Base-by-base conservation (phyloP, 2,797 vertebrate species). In the Philypnodon macrostomus region DNA sequence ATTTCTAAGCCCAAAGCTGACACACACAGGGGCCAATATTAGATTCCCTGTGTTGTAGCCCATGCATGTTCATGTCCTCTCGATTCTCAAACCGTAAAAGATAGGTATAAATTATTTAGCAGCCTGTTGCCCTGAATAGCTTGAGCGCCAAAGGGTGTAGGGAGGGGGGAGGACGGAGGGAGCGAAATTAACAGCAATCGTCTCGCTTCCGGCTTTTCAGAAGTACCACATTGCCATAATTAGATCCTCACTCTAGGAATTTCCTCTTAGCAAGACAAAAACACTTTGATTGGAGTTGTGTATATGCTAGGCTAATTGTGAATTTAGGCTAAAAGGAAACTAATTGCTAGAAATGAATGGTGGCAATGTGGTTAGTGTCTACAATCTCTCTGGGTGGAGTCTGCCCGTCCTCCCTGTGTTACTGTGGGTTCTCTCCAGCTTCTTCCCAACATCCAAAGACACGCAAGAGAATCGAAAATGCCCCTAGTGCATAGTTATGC, bases 71-170 rank as follows among this genome's bases (percentile, higher is more conserved):
- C 36, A 65, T 73, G 77, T 77, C 77, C 61, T 68, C 63, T 60
- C 13, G 52, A 77, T 77, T 84, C 75, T 77, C 59, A 70, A 58
- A 59, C 73, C 47, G 50, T 75, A 86, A 85, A 70, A 42, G 83
- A 85, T 65, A 75, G 53, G 72, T 77, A 81, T 87, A 79, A 87
- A 87, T 88, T 81, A 88, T 88, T 80, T 75, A 87, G 65, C 70
- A 75, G 59, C 61, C 70, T 77, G 73, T 78, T 80, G 74, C 79
- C 59, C 69, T 61, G 63, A 81, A 77, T 73, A 66, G 41, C 69
- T 54, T 12, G 31, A 24, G 62, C 67, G 63, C 68, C 73, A 63
- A 19, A 67, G 58, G 53, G 23, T 18, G 45, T 50, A 40, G 42
- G 52, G 53, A 57, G 53, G 53, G 38, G 42, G 52, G 53, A 57